phyloP scores from a whole-genome alignment of 2,797 vertebrate genomes.

The Tauraco hartlaubi region DNA sequence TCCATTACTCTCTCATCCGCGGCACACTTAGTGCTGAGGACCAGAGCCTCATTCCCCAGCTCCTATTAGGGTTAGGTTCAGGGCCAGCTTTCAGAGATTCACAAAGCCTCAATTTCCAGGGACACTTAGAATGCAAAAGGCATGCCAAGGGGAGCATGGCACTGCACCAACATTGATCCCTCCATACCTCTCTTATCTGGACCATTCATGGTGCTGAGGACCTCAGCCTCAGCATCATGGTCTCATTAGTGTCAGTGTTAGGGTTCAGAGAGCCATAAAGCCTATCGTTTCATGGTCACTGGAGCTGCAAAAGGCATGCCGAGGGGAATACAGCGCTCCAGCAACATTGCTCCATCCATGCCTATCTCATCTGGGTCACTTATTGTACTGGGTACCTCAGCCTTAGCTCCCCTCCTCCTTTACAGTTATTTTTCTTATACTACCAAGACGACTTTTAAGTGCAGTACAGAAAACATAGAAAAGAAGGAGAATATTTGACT shows the following conservation, averaged over 20 bases:
- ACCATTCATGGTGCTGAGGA: background rate
- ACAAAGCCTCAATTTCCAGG: too few relatives aligned
- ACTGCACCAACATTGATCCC: background rate
- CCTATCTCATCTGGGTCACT: background rate
- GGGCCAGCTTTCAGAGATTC: too few relatives aligned
- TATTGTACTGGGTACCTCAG: background rate
- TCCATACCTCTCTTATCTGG: background rate
- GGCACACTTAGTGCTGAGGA: too few relatives aligned
- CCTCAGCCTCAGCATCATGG: too few relatives aligned
- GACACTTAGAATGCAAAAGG: background rate
- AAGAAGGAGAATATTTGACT: too few relatives aligned
- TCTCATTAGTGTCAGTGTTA: background rate
- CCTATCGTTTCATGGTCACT: background rate
- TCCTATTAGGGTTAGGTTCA: too few relatives aligned
- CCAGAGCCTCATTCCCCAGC: too few relatives aligned
- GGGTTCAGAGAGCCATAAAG: background rate
- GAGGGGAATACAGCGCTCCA: too few relatives aligned
- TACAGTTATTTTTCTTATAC: background rate
- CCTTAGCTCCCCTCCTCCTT: background rate
- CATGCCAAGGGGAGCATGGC: rapidly evolving
- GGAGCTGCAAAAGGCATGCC: too few relatives aligned
- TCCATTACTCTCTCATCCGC: too few relatives aligned
- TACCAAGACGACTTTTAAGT: background rate
- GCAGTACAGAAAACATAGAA: too few relatives aligned
- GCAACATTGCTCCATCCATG: too few relatives aligned